Percentiles rank a stretch among this genome's conserved stretches.
phyloP scores from a whole-genome alignment of 2,888 invertebrate species.

The Polydrusus cervinus region DNA sequence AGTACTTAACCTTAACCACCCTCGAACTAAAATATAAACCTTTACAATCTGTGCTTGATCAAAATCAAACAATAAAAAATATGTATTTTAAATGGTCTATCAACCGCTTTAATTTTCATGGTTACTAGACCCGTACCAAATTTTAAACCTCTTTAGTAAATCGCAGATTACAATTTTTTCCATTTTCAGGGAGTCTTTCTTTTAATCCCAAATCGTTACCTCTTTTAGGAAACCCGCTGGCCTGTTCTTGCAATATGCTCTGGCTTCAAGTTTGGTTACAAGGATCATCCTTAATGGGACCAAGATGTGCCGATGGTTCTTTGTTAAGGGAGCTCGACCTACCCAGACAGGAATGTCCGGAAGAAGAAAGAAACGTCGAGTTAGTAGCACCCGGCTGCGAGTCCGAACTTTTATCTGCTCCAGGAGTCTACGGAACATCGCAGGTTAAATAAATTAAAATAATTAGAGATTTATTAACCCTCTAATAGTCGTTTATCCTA shows the following conservation, averaged over 20 bases:
- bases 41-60: no score
- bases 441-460: conserved; percentile 69
- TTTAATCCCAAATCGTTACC: background rate
- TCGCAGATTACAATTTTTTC: no score
- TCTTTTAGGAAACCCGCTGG: conserved; percentile 84
- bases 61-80: no score
- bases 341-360: conserved; percentile 79
- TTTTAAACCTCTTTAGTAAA: no score
- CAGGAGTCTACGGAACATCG: conserved; percentile 73
- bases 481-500: no score
- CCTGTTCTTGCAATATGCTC: conserved; percentile 86
- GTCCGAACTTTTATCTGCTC: conserved; percentile 74
- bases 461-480: no score
- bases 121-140: no score
- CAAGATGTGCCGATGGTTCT: conserved; percentile 86
- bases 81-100: no score
- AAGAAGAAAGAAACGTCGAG: conserved; percentile 71
- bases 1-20: no score
- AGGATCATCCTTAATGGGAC: conserved; percentile 83
- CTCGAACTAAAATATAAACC: no score
- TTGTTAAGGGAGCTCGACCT: conserved; percentile 83
- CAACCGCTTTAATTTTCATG: no score
- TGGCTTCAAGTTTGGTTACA: conserved; percentile 90
- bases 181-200: no score
- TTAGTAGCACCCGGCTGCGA: conserved; percentile 81